phyloP scores from a whole-genome alignment of 2,888 invertebrate genomes.

The Sinotaia quadrata region DNA sequence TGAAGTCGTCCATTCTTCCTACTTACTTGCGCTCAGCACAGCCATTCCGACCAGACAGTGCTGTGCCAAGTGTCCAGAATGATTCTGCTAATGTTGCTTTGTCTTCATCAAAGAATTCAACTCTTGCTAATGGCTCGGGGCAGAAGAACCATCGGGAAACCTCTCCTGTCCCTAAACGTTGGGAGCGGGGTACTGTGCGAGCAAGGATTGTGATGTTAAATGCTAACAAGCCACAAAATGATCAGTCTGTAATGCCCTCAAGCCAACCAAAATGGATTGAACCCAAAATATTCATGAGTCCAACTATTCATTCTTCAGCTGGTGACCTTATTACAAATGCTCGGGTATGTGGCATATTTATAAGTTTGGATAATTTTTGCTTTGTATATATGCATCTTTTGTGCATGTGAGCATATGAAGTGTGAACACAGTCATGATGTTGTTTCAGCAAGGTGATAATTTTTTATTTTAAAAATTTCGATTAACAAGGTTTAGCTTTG shows the following conservation, averaged over 20 bases:
- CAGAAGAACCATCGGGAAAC: constrained; percentile 18
- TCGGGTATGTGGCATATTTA: constrained; percentile 54
- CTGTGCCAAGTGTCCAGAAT: neutral
- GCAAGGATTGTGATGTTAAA: too few relatives aligned
- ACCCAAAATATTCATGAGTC: constrained; percentile 43
- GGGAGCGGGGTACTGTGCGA: constrained; percentile 17
- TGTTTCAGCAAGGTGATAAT: too few relatives aligned
- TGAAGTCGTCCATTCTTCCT: neutral
- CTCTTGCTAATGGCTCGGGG: neutral
- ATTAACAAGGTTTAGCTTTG: too few relatives aligned
- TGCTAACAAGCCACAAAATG: constrained; percentile 75
- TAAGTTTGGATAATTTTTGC: too few relatives aligned
- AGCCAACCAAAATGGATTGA: constrained; percentile 69
- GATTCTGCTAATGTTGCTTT: neutral
- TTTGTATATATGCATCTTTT: too few relatives aligned
- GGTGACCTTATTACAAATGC: constrained; percentile 57
- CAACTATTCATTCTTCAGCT: constrained; percentile 54
- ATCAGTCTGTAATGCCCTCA: constrained; percentile 85
- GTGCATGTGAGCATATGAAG: too few relatives aligned
- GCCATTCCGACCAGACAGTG: constrained; percentile 4
- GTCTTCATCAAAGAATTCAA: too few relatives aligned
- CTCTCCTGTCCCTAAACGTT: constrained; percentile 30
- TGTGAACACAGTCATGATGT: too few relatives aligned
- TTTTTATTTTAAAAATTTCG: too few relatives aligned
- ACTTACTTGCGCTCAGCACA: constrained; percentile 9